Conservation (phyloP, 2,797 vertebrate species). For the Tarsius wallacei region DNA sequence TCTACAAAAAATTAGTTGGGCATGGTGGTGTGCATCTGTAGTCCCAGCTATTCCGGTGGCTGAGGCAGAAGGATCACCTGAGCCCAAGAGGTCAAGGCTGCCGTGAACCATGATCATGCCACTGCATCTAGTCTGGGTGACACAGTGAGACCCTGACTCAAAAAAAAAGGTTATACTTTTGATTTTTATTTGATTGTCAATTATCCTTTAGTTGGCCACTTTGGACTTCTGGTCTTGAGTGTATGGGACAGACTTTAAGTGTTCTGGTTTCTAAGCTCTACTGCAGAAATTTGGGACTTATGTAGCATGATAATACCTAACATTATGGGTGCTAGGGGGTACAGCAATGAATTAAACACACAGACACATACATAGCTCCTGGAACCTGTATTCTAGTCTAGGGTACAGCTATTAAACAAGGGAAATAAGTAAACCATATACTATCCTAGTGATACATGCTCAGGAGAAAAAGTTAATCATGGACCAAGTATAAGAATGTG, state of each 20-base stretch:
- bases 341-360: not conserved
- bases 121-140: no score
- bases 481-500: not conserved
- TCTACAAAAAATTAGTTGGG: no score
- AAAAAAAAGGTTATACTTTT: no score
- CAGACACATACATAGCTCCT: not conserved
- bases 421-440: slow-evolving; percentile 28
- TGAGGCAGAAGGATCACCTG: no score
- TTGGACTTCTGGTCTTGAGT: slow-evolving; percentile 47
- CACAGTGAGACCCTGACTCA: no score
- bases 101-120: no score
- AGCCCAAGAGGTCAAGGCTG: no score
- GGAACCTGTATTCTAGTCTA: not conserved
- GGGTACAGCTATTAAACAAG: not conserved
- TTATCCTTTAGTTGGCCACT: not conserved
- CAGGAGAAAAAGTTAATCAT: slow-evolving; percentile 20
- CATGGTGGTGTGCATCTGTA: no score
- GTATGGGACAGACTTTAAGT: slow-evolving; percentile 28
- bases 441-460: slow-evolving; percentile 28
- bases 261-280: slow-evolving; percentile 63
- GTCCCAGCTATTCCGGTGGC: no score
- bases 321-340: slow-evolving; percentile 39
- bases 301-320: slow-evolving; percentile 11
- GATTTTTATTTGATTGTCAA: not conserved
- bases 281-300: slow-evolving; percentile 57